Evolutionary conservation across 2,113 vertebrate species (phyloP).

Genomic region (Potamarius usumacintae): DNA sequence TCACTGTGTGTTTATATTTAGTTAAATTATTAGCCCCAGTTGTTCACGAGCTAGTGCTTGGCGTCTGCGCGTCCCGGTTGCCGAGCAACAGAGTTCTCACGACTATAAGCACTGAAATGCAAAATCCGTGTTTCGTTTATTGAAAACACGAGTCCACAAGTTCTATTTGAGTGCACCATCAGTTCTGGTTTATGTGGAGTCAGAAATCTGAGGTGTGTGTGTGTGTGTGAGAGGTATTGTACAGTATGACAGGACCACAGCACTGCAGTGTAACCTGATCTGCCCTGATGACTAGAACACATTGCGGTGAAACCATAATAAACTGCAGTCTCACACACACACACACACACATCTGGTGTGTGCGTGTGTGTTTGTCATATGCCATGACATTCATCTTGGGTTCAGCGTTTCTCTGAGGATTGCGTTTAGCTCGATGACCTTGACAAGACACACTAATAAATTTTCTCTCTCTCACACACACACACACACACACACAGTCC

Average conservation of each 20-base stretch:
- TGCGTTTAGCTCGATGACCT: background rate
- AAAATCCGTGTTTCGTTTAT: background rate
- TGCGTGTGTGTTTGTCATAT: background rate
- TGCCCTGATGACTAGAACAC: slow-evolving; percentile 20
- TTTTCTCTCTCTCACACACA: background rate
- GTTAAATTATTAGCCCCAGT: background rate
- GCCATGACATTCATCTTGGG: background rate
- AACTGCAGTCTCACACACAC: background rate
- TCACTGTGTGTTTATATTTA: background rate
- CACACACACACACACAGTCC: background rate
- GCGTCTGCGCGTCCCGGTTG: background rate
- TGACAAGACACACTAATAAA: background rate
- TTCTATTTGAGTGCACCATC: background rate
- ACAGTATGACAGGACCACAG: background rate
- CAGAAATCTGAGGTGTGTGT: background rate
- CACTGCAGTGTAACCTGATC: slow-evolving; percentile 2
- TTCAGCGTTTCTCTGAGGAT: background rate
- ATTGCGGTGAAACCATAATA: background rate
- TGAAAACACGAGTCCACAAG: background rate
- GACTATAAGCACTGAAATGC: background rate
- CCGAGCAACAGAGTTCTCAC: background rate
- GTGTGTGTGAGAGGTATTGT: slow-evolving; percentile 17
- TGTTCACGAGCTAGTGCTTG: background rate
- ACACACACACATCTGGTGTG: background rate
- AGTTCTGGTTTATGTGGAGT: background rate